These are phyloP conservation scores for Erannis defoliaria DNA, from an alignment of 2,888 invertebrate genomes.

Conservation along the genomic window DNA sequence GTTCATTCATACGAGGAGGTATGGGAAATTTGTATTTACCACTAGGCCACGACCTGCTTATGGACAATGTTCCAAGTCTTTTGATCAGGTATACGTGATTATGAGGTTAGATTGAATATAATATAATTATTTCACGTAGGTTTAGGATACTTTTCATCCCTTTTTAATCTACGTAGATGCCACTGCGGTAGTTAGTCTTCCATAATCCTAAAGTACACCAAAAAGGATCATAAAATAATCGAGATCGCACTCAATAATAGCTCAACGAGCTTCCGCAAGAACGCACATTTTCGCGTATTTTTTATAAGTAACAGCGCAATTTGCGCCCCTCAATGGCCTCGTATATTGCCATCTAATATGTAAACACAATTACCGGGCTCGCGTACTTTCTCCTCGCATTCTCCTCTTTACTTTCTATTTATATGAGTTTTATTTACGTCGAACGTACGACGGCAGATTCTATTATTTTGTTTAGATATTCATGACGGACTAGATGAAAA, in stretches of 20 bases:
- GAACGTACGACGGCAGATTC: too few relatives aligned
- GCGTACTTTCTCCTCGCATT: slow-evolving; percentile 34
- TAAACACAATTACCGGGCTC: slow-evolving; percentile 45
- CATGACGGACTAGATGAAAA: neutral
- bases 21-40: too few relatives aligned
- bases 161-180: too few relatives aligned
- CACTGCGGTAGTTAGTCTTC: neutral
- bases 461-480: neutral
- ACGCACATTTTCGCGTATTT: slow-evolving; percentile 30
- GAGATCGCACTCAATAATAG: slow-evolving; percentile 13
- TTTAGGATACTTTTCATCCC: too few relatives aligned
- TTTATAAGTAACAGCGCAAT: slow-evolving; percentile 35
- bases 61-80: too few relatives aligned
- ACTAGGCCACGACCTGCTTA: too few relatives aligned
- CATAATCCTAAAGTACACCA: neutral
- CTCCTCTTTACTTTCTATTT: slow-evolving; percentile 12
- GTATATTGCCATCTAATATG: slow-evolving; percentile 45
- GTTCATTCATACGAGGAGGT: too few relatives aligned
- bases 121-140: too few relatives aligned
- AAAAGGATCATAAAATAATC: slow-evolving; percentile 6
- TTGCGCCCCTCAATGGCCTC: slow-evolving; percentile 38
- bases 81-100: too few relatives aligned
- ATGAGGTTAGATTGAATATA: too few relatives aligned
- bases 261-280: slow-evolving; percentile 20
- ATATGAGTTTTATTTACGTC: slow-evolving; percentile 8